Conservation (phyloP, 2,797 vertebrate genomes). For the Hoplostethus mediterraneus region DNA sequence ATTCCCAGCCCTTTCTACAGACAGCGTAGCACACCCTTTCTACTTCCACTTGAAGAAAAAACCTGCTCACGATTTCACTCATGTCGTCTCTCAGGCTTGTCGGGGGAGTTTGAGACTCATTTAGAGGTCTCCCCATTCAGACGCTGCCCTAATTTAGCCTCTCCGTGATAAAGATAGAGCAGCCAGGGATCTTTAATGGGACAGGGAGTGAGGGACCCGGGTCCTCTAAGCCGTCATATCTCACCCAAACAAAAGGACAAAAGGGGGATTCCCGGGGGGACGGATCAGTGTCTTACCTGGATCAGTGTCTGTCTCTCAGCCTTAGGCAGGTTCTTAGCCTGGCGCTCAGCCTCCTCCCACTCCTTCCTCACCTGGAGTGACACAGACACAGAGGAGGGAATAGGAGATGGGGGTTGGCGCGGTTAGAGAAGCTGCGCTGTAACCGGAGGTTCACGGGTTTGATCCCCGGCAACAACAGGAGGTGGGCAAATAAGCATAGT, state of each 20-base stretch:
- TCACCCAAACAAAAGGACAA: slow-evolving; percentile 63
- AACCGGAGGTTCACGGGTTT: background rate
- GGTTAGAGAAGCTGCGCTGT: background rate
- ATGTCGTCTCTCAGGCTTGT: slow-evolving; percentile 49
- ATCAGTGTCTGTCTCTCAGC: slow-evolving; percentile 95
- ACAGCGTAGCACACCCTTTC: slow-evolving; percentile 8
- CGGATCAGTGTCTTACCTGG: slow-evolving; percentile 86
- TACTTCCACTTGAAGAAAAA: background rate
- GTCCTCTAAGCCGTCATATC: slow-evolving; percentile 50
- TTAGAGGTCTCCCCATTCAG: slow-evolving; percentile 68
- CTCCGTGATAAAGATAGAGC: slow-evolving; percentile 69
- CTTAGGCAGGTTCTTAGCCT: slow-evolving; percentile 97
- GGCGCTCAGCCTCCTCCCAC: slow-evolving; percentile 96
- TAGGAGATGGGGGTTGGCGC: background rate
- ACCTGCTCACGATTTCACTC: slow-evolving; percentile 45
- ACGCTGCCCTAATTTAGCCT: slow-evolving; percentile 64
- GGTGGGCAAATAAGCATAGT: background rate
- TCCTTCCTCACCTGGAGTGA: slow-evolving; percentile 93
- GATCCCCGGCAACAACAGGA: background rate
- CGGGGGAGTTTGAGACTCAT: slow-evolving; percentile 58
- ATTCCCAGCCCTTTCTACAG: background rate
- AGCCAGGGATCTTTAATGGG: slow-evolving; percentile 61
- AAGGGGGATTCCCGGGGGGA: slow-evolving; percentile 16
- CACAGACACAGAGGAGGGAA: background rate
- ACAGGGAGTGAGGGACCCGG: slow-evolving; percentile 51